These are phyloP conservation scores for Agrotis puta DNA, from an alignment of 2,888 invertebrate genomes.

Conservation along the genomic window DNA sequence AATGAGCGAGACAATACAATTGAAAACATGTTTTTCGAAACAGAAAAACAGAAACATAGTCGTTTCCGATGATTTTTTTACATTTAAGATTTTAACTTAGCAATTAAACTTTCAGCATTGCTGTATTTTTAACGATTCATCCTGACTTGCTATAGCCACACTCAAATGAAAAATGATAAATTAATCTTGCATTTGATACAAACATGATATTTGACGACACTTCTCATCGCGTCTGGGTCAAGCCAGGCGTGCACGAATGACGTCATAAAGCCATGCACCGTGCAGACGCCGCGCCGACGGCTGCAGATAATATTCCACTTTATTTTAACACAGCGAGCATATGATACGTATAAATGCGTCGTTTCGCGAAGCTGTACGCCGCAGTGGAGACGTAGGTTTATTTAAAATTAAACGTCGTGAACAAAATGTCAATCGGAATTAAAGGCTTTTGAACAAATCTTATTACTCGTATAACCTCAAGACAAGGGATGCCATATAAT, in stretches of 20 bases:
- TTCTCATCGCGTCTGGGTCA: slow-evolving; percentile 22
- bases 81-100: too few species aligned
- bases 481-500: too few species aligned
- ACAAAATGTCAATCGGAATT: background rate
- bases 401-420: slow-evolving; percentile 16
- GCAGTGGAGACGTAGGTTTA: slow-evolving; percentile 19
- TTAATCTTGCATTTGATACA: slow-evolving; percentile 2
- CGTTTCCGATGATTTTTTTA: too few species aligned
- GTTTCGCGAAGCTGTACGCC: slow-evolving; percentile 27
- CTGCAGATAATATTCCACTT: slow-evolving; percentile 56
- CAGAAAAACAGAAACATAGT: too few species aligned
- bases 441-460: background rate
- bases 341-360: slow-evolving; percentile 42
- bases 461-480: background rate
- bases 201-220: background rate
- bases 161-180: slow-evolving; percentile 27
- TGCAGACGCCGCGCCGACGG: slow-evolving; percentile 31
- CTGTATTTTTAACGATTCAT: background rate
- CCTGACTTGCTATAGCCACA: background rate
- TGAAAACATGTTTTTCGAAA: too few species aligned
- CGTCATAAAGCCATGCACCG: slow-evolving; percentile 47
- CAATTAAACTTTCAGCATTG: too few species aligned
- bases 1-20: too few species aligned
- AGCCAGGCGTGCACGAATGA: slow-evolving; percentile 50
- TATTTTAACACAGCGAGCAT: slow-evolving; percentile 43